These are phyloP conservation scores for Heterodera filipjevi DNA, from an alignment of 2,888 invertebrate genomes.

Conservation along the genomic window DNA sequence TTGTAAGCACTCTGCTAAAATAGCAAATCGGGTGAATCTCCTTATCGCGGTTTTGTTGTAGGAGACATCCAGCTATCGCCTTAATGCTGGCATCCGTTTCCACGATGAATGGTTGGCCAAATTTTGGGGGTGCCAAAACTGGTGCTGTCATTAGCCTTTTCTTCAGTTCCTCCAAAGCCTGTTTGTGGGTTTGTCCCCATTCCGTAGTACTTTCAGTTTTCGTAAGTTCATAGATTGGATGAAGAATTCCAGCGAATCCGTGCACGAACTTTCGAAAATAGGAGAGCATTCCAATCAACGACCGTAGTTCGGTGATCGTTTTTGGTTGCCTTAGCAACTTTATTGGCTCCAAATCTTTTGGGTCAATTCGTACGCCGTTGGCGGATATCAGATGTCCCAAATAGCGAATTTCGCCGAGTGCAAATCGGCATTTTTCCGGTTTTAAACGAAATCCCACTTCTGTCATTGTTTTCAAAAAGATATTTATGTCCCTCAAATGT, in stretches of 20 bases:
- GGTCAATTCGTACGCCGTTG: constrained; percentile 37
- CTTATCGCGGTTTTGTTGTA: constrained; percentile 31
- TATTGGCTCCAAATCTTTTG: constrained; percentile 11
- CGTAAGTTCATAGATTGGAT: constrained; percentile 40
- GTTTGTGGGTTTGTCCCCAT: constrained; percentile 22
- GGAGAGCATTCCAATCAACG: constrained; percentile 41
- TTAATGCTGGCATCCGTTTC: constrained; percentile 35
- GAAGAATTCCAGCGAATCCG: constrained; percentile 40
- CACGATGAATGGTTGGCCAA: constrained; percentile 31
- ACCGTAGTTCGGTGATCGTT: constrained; percentile 23
- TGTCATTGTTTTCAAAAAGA: constrained; percentile 35
- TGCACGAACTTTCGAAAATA: constrained; percentile 46
- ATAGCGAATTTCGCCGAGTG: constrained; percentile 40
- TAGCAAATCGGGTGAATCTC: constrained; percentile 35
- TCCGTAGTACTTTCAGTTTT: constrained; percentile 6
- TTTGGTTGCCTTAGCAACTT: constrained; percentile 16
- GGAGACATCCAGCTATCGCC: constrained; percentile 31
- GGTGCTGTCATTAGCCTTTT: constrained; percentile 26
- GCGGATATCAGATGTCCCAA: constrained; percentile 43
- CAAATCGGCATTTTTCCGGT: constrained; percentile 43
- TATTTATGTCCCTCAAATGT: constrained; percentile 45
- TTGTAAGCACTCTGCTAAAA: constrained; percentile 30
- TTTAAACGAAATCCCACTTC: constrained; percentile 39
- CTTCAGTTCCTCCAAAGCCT: constrained; percentile 30
- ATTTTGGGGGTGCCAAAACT: constrained; percentile 32